These are phyloP conservation scores for Marisa cornuarietis DNA, from an alignment of 1,140 invertebrate genomes.

Conservation along the genomic window DNA sequence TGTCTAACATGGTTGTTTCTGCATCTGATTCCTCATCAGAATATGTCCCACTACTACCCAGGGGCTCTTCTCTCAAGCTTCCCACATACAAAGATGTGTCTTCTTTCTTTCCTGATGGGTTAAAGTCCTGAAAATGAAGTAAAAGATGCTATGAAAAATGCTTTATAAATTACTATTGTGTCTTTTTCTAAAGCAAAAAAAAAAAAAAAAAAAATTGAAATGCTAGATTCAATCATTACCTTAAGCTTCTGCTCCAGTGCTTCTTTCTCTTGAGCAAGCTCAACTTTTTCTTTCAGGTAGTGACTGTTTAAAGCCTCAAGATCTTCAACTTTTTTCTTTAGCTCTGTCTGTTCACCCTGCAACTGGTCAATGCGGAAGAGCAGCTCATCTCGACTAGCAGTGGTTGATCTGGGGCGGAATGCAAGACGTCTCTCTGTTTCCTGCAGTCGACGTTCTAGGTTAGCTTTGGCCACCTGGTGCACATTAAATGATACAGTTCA, in stretches of 20 bases:
- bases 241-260: constrained; percentile 30
- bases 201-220: no score
- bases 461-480: constrained; percentile 13
- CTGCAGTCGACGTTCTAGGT: constrained; percentile 14
- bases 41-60: constrained; percentile 8
- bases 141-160: no score
- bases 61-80: constrained; percentile 3
- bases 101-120: constrained; percentile 7
- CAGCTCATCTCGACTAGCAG: constrained; percentile 34
- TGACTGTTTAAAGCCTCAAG: constrained; percentile 29
- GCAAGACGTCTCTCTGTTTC: constrained; percentile 19
- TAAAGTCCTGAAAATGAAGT: constrained; percentile 12
- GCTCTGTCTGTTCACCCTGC: constrained; percentile 29
- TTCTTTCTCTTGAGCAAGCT: constrained; percentile 30
- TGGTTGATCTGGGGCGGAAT: constrained; percentile 9
- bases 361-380: constrained; percentile 36
- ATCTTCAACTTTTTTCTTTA: constrained; percentile 37
- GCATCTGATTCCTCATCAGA: constrained; percentile 14
- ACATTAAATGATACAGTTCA: neutral
- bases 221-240: neutral
- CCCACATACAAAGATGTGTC: constrained; percentile 7
- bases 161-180: no score
- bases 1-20: constrained; percentile 46
- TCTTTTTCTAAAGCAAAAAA: no score
- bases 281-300: constrained; percentile 28